phyloP scores from a whole-genome alignment of 2,888 invertebrate genomes.

The Athalia cordata region DNA sequence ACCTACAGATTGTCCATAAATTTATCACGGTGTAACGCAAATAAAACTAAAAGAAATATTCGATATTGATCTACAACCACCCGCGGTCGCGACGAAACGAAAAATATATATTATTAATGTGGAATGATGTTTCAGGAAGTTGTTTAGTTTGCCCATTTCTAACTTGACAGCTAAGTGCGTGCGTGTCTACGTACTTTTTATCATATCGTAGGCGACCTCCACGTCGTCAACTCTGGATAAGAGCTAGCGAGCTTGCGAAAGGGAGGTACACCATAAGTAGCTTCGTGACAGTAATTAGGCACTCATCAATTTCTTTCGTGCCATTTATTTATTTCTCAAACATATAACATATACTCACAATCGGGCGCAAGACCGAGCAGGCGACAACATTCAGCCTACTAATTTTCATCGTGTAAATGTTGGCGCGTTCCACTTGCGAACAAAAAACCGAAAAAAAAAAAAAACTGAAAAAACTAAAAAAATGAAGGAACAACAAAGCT shows the following conservation, averaged over 20 bases:
- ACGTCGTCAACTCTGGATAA: not conserved
- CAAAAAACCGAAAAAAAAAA: not conserved
- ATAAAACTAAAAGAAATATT: not conserved
- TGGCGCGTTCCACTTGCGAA: conserved; percentile 10
- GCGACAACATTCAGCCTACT: not conserved
- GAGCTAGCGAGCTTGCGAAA: not conserved
- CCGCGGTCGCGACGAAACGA: not conserved
- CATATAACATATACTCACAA: too few relatives aligned
- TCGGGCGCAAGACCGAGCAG: too few relatives aligned
- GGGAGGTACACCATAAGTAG: not conserved
- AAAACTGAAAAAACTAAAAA: not conserved
- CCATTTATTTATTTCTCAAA: not conserved
- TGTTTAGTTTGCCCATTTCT: not conserved
- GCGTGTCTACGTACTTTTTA: not conserved
- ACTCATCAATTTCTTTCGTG: not conserved
- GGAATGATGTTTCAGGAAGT: conserved; percentile 2
- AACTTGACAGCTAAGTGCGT: too few relatives aligned
- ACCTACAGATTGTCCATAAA: too few relatives aligned
- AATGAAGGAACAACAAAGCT: too few relatives aligned
- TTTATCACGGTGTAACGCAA: not conserved
- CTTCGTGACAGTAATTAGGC: not conserved
- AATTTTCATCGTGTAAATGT: conserved; percentile 39
- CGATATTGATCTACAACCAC: not conserved
- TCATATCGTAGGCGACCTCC: not conserved
- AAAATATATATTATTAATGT: not conserved